phyloP scores from a whole-genome alignment of 1,140 invertebrate species.

The Eumaeus atala region DNA sequence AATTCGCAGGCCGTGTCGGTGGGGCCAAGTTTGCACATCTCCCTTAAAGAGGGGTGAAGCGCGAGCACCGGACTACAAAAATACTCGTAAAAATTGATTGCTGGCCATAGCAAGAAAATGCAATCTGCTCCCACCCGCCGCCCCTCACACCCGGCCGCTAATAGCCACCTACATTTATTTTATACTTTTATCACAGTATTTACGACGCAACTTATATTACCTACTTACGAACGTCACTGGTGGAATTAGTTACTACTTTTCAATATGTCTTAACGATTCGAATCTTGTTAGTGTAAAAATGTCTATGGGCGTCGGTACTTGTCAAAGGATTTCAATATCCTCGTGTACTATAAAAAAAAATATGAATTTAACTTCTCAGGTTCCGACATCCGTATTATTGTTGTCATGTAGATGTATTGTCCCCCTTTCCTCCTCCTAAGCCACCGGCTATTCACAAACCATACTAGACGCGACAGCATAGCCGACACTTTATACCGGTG shows the following conservation, averaged over 20 bases:
- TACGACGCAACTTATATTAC: constrained; percentile 33
- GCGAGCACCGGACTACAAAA: constrained; percentile 50
- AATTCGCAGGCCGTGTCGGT: constrained; percentile 19
- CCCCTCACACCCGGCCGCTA: constrained; percentile 36
- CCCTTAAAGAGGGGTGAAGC: constrained; percentile 23
- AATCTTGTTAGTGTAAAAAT: no score
- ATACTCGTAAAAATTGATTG: constrained; percentile 71
- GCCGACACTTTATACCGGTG: no score
- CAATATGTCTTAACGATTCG: neutral
- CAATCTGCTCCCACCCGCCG: constrained; percentile 48
- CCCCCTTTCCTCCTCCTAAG: no score
- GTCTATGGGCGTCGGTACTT: no score
- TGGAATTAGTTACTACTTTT: constrained; percentile 4
- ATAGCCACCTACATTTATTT: constrained; percentile 55
- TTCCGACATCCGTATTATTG: no score
- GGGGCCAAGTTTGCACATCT: constrained; percentile 28
- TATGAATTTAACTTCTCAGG: no score
- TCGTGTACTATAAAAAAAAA: no score
- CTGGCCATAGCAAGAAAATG: constrained; percentile 65
- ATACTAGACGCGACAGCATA: no score
- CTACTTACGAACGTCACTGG: constrained; percentile 15
- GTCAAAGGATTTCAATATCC: no score
- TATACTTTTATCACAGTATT: constrained; percentile 52
- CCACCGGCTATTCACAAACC: no score
- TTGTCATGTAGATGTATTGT: no score